Percentiles rank a stretch among this genome's conserved stretches.
These are phyloP conservation scores for Automeris io DNA, from an alignment of 2,888 invertebrate species.

Conservation along the genomic window DNA sequence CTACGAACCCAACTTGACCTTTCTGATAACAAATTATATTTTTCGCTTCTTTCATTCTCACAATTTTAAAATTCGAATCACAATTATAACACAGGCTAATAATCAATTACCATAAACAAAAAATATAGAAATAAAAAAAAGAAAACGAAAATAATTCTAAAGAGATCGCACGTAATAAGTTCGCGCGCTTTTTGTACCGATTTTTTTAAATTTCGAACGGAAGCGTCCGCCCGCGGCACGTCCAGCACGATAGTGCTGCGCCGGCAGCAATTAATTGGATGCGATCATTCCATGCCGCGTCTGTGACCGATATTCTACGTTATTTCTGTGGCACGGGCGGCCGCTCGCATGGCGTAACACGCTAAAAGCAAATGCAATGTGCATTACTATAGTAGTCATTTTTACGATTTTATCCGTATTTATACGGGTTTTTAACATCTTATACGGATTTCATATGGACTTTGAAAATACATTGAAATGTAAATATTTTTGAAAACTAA, in stretches of 20 bases:
- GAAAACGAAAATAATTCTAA: background rate
- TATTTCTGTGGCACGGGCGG: constrained; percentile 63
- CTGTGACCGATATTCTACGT: constrained; percentile 74
- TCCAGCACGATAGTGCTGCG: constrained; percentile 58
- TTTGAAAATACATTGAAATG: no score
- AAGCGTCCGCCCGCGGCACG: constrained; percentile 66
- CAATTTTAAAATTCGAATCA: background rate
- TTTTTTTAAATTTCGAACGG: constrained; percentile 37
- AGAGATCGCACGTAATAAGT: constrained; percentile 14
- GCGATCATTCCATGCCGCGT: constrained; percentile 57
- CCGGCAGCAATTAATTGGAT: constrained; percentile 63
- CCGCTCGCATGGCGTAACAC: constrained; percentile 64
- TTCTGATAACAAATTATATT: constrained; percentile 14
- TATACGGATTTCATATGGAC: no score
- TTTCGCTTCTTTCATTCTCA: background rate
- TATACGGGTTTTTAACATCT: constrained; percentile 7
- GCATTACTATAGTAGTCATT: no score
- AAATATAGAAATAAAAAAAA: background rate
- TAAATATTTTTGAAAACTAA: no score
- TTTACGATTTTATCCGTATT: no score
- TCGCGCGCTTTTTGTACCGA: constrained; percentile 51
- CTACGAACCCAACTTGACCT: constrained; percentile 48
- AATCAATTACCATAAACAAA: background rate
- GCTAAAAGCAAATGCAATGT: constrained; percentile 65
- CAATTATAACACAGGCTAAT: background rate